Base-by-base conservation (phyloP, 2,797 vertebrate genomes). In the Cottoperca gobio region DNA sequence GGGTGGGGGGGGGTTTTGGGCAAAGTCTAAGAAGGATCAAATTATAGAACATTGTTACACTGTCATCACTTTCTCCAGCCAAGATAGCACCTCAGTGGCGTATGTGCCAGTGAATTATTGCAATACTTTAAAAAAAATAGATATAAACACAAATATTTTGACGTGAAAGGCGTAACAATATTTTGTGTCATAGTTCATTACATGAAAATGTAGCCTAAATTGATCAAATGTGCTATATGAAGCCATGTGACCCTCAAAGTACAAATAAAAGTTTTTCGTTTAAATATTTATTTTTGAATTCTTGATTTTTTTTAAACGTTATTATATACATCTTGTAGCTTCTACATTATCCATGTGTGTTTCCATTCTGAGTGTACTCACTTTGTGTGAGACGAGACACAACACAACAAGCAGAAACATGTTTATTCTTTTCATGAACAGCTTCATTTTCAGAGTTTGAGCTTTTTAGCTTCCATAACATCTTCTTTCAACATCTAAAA, bases 231-330 rank as follows among this genome's bases (percentile, higher is more conserved):
- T 76, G 54, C 71, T 73, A 24, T 73, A 24, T 48, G 48, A 70
- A 72, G 68, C 70, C 78, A 75, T 64, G 66, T 76, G 70, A 82
- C 61, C 58, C 75, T 75, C 49, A 59, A 61, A 62, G 49, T 67
- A 67, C 68, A 78, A 89, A 92, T 85, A 88, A 90, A 89, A 26
- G 6, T 70, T 79, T 81, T 87, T 73, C 83, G 79, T 88, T 83
- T n/a, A 39, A 86, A 70, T 52, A 45, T 76, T 55, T 70, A 6
- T 42, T 58, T 58, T 59, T 40, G 12, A 48, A 42, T 45, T 31
- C 58, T 4, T 58, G 14, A 1, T 39, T 70, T 67, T 58, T 31
- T 3, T 45, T 0, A 19, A 9, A 33, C 35, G 21, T 19, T 57
- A 17, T n/a, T 24, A 5, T 28, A 35, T 1, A n/a, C 2, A 37